phyloP scores from a whole-genome alignment of 2,113 vertebrate genomes.

The Gracilinanus agilis region DNA sequence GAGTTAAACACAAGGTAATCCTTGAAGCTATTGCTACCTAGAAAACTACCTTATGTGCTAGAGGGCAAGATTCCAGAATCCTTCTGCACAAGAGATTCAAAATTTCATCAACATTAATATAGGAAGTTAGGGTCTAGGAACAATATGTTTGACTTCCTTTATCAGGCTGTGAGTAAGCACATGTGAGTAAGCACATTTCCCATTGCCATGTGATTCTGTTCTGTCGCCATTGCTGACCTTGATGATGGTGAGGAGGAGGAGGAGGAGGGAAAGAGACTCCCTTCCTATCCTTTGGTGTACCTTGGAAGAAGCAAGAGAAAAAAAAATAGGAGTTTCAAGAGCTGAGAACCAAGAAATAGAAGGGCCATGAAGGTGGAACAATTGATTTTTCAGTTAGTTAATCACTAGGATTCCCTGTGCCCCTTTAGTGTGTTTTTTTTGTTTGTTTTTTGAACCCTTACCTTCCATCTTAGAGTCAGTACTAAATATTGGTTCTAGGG shows the following conservation, averaged over 20 bases:
- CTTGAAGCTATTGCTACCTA: neutral
- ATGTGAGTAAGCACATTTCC: too few relatives aligned
- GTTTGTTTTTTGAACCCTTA: too few relatives aligned
- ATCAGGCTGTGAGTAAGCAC: neutral
- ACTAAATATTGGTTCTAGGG: too few relatives aligned
- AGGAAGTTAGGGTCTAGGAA: neutral
- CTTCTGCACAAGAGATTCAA: neutral
- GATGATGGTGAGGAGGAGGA: neutral
- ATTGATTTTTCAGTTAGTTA: neutral
- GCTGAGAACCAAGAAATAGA: neutral
- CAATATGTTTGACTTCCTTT: neutral
- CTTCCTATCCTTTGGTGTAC: neutral
- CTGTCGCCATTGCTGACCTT: neutral
- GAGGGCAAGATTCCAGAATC: neutral
- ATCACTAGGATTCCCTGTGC: neutral
- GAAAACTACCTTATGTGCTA: too few relatives aligned
- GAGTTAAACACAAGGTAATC: neutral
- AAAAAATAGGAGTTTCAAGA: slow-evolving; percentile 6
- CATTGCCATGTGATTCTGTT: neutral
- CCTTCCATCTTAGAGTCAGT: too few relatives aligned
- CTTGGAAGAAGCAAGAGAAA: slow-evolving; percentile 11
- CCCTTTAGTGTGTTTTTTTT: neutral
- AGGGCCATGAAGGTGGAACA: neutral
- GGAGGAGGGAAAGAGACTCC: neutral
- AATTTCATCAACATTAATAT: neutral